phyloP scores from a whole-genome alignment of 2,888 invertebrate species.

The Drosophila mimica region DNA sequence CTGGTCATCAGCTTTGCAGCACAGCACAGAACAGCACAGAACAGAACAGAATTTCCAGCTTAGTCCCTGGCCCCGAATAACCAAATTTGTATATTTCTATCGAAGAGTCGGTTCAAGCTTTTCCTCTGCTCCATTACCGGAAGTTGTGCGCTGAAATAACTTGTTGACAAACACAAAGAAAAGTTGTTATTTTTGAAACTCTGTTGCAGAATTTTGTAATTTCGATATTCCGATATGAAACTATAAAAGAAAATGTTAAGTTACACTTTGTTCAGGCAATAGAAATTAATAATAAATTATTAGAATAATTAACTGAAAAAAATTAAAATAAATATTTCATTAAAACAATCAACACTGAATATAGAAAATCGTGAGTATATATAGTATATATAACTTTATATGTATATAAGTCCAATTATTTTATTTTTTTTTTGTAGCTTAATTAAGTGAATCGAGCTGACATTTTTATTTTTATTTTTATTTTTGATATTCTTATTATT shows the following conservation, averaged over 20 bases:
- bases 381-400: not conserved
- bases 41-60: not conserved
- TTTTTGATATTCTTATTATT: no score
- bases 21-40: not conserved
- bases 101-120: conserved; percentile 2
- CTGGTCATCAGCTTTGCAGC: conserved; percentile 18
- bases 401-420: not conserved
- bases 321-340: not conserved
- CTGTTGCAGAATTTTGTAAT: not conserved
- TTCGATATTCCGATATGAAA: not conserved
- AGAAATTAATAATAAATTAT: not conserved
- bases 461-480: no score
- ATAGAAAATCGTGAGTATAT: not conserved
- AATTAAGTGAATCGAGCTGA: not conserved
- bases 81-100: conserved; percentile 10
- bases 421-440: not conserved
- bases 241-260: not conserved
- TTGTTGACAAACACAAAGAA: conserved; percentile 2
- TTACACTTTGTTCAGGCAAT: not conserved
- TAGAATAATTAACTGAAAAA: not conserved
- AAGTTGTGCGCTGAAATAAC: conserved; percentile 13
- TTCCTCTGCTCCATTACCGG: not conserved
- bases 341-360: not conserved
- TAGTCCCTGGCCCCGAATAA: not conserved
- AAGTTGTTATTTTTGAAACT: conserved; percentile 1